Evolutionary conservation across 1,140 invertebrate species (phyloP).

Genomic region (Parapsyche elsis): DNA sequence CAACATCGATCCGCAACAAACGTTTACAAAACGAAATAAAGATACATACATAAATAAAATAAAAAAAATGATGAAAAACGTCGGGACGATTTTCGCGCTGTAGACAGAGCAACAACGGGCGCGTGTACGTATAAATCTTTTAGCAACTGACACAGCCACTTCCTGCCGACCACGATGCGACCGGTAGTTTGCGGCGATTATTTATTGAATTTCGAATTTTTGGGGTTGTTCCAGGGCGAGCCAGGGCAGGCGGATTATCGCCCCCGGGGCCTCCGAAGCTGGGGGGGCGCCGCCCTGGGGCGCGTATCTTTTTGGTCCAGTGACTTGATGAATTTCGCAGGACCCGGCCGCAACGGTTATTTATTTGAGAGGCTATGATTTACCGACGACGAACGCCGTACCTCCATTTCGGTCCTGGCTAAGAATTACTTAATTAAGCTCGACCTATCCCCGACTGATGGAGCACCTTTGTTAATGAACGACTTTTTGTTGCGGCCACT

Average conservation of each 20-base stretch:
- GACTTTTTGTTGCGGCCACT: constrained; percentile 12
- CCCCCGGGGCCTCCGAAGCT: constrained; percentile 1
- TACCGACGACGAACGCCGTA: background rate
- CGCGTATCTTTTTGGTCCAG: constrained; percentile 53
- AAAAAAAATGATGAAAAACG: too few species aligned
- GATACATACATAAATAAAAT: too few species aligned
- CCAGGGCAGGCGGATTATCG: constrained; percentile 40
- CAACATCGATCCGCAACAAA: too few species aligned
- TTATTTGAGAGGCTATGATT: background rate
- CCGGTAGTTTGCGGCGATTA: constrained; percentile 54
- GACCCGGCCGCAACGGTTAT: background rate
- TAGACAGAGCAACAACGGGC: constrained; percentile 31
- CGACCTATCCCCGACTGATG: background rate
- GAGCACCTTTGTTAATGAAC: background rate
- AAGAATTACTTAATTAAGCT: constrained; percentile 25
- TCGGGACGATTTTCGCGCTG: too few species aligned
- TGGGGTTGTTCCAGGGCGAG: constrained; percentile 48
- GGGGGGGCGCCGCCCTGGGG: constrained; percentile 15
- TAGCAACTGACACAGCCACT: constrained; percentile 51
- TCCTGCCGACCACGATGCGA: constrained; percentile 45
- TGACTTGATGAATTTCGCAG: constrained; percentile 54
- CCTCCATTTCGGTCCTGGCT: background rate
- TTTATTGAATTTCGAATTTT: constrained; percentile 57
- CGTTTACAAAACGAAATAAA: too few species aligned
- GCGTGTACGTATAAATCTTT: constrained; percentile 51